Conservation (phyloP, 2,113 vertebrate species). For the Hippocampus comes region DNA sequence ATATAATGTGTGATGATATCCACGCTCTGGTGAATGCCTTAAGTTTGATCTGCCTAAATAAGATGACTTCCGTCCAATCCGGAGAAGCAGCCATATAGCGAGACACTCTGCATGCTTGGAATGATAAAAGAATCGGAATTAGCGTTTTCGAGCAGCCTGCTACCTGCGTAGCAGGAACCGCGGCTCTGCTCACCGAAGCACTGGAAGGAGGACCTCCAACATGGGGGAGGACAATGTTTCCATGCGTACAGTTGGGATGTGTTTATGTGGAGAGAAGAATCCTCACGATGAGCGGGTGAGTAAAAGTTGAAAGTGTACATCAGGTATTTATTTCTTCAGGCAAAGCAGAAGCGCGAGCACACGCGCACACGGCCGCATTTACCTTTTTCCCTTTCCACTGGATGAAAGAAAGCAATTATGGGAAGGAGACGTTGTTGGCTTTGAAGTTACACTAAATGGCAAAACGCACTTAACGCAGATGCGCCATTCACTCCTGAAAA, state of each 20-base stretch:
- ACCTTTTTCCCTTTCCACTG: slow-evolving; percentile 38
- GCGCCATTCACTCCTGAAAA: slow-evolving; percentile 13
- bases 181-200: slow-evolving; percentile 52
- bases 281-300: slow-evolving; percentile 11
- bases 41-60: slow-evolving; percentile 66
- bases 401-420: slow-evolving; percentile 33
- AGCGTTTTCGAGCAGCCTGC: slow-evolving; percentile 59
- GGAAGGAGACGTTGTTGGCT: slow-evolving; percentile 21
- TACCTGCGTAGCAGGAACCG: slow-evolving; percentile 61
- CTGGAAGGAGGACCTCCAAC: slow-evolving; percentile 45
- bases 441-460: slow-evolving; percentile 28
- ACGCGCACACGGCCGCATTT: slow-evolving; percentile 5
- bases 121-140: slow-evolving; percentile 67
- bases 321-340: not conserved
- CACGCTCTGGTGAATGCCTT: slow-evolving; percentile 64
- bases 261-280: slow-evolving; percentile 27
- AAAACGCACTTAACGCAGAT: slow-evolving; percentile 17
- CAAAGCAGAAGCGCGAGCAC: not conserved
- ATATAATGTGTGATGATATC: slow-evolving; percentile 74
- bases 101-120: slow-evolving; percentile 43
- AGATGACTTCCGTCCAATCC: slow-evolving; percentile 59
- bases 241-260: slow-evolving; percentile 30
- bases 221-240: slow-evolving; percentile 25
- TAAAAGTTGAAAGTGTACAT: slow-evolving; percentile 7
- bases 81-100: slow-evolving; percentile 53